Conservation (phyloP, 35 echinoderm and acorn worm genomes). For the Ophiothrix spiculata region DNA sequence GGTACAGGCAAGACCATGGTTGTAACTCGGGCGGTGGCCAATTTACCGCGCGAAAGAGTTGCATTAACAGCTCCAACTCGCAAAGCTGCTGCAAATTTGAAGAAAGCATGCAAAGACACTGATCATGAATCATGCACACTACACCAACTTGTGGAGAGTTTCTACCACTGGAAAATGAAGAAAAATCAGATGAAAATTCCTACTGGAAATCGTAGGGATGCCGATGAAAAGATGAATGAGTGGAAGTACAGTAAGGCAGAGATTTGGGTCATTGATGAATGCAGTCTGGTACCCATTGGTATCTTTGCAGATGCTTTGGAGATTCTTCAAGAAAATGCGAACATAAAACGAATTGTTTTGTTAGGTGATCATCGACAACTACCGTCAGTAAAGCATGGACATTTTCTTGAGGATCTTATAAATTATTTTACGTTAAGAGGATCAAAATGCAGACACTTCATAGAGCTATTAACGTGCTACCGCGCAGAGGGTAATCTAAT, state of each 20-base stretch:
- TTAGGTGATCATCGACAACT: not conserved
- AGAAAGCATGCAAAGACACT: not conserved
- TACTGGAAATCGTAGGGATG: not conserved
- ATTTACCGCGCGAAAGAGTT: not conserved
- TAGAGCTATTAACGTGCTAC: not conserved
- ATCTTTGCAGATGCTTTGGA: not conserved
- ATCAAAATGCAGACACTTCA: not conserved
- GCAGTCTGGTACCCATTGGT: not conserved
- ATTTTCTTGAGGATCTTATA: not conserved
- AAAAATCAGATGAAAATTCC: no score
- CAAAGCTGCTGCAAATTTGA: not conserved
- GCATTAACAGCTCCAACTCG: not conserved
- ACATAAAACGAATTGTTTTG: not conserved
- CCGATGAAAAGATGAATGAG: not conserved
- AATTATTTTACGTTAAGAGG: not conserved
- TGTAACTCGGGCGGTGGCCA: not conserved
- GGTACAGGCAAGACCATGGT: not conserved
- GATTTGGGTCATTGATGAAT: not conserved
- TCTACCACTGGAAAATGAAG: not conserved
- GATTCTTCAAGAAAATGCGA: not conserved
- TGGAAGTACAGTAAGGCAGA: not conserved
- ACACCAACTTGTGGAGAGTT: not conserved
- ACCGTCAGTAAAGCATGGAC: not conserved
- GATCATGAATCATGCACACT: not conserved
- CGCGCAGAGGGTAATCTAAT: not conserved